Evolutionary conservation across 1,140 invertebrate genomes (phyloP).

Genomic region (Cephus cinctus): DNA sequence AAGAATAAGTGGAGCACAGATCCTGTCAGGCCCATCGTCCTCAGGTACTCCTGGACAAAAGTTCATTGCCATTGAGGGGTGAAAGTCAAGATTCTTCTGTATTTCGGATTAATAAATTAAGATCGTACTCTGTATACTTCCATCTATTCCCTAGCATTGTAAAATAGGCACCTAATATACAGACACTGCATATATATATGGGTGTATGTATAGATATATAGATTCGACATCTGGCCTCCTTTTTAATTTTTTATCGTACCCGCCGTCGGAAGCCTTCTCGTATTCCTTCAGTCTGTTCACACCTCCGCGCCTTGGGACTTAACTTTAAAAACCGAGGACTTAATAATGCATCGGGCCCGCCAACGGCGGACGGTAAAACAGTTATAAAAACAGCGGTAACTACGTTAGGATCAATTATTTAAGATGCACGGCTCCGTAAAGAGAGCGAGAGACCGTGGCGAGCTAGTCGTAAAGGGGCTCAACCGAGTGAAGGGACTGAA

Average conservation of each 20-base stretch:
- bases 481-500: not conserved
- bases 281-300: conserved; percentile 37
- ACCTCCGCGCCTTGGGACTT: conserved; percentile 46
- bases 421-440: conserved; percentile 43
- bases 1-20: too few relatives aligned
- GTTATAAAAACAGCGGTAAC: conserved; percentile 57
- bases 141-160: too few relatives aligned
- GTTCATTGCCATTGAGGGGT: too few relatives aligned
- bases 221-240: conserved; percentile 16
- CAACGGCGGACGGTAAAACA: conserved; percentile 53
- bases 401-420: conserved; percentile 56
- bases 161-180: too few relatives aligned
- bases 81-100: too few relatives aligned
- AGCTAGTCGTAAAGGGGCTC: conserved; percentile 48
- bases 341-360: conserved; percentile 47
- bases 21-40: too few relatives aligned
- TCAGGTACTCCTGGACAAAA: too few relatives aligned
- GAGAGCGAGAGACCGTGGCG: conserved; percentile 23
- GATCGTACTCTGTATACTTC: too few relatives aligned
- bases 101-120: too few relatives aligned
- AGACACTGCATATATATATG: too few relatives aligned
- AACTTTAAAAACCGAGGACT: conserved; percentile 51
- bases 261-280: not conserved
- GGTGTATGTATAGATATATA: too few relatives aligned
- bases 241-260: conserved; percentile 24